Evolutionary conservation across 2,113 vertebrate genomes (phyloP).

Genomic region (Bungarus multicinctus): DNA sequence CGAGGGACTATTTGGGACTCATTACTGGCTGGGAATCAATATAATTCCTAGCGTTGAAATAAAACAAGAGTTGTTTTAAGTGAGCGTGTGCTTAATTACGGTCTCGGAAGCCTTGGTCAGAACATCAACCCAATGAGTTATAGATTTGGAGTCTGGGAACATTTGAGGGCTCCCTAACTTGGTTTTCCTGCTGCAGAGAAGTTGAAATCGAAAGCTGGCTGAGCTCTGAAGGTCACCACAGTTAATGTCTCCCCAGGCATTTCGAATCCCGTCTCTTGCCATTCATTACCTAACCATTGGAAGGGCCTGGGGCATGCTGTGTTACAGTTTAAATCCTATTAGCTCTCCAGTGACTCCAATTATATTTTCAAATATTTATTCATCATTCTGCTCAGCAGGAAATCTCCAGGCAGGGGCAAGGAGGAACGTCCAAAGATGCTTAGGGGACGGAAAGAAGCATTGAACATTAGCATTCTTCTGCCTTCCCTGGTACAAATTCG

Average conservation of each 20-base stretch:
- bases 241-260: conserved; percentile 30
- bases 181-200: neutral
- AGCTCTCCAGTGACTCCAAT: conserved; percentile 48
- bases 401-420: neutral
- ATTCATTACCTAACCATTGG: conserved; percentile 43
- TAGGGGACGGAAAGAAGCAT: neutral
- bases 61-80: no score
- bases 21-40: no score
- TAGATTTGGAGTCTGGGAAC: neutral
- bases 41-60: no score
- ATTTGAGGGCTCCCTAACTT: neutral
- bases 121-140: neutral
- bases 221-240: conserved; percentile 16
- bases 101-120: no score
- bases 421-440: neutral
- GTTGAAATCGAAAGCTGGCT: neutral
- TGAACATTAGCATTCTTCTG: neutral
- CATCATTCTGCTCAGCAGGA: conserved; percentile 28
- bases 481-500: neutral
- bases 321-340: conserved; percentile 50
- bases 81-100: no score
- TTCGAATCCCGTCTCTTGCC: conserved; percentile 49
- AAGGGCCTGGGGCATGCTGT: conserved; percentile 37
- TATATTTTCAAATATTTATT: conserved; percentile 53
- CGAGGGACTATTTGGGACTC: no score